These are phyloP conservation scores for Cheiracanthium punctorium DNA, from an alignment of 2,888 invertebrate species.

Conservation along the genomic window DNA sequence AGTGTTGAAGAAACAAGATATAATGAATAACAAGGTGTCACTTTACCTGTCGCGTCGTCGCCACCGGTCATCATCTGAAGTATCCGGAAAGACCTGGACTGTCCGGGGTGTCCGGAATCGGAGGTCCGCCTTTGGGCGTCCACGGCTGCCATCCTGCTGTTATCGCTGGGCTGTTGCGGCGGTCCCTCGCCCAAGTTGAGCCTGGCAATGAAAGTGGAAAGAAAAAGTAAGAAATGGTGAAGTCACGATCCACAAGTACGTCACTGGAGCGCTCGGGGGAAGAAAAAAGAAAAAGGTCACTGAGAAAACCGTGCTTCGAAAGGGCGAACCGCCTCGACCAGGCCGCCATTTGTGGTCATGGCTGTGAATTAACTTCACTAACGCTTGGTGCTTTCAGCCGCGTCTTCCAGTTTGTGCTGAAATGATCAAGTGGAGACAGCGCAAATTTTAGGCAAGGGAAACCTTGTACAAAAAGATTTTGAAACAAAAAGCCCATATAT, in stretches of 20 bases:
- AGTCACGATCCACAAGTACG: constrained; percentile 6
- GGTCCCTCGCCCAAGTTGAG: constrained; percentile 52
- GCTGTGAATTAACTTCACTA: too few relatives aligned
- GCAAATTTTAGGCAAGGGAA: too few relatives aligned
- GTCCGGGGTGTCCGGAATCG: constrained; percentile 75
- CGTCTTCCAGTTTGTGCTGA: too few relatives aligned
- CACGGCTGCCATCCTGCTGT: constrained; percentile 55
- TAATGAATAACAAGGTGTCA: not conserved
- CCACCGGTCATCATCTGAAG: constrained; percentile 85
- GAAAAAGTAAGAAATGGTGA: not conserved
- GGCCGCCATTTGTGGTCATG: constrained; percentile 34
- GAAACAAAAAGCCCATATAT: too few relatives aligned
- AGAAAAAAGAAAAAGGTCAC: constrained; percentile 57
- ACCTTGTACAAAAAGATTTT: too few relatives aligned
- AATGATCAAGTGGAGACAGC: too few relatives aligned
- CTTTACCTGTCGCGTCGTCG: constrained; percentile 62
- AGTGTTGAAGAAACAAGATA: too few relatives aligned
- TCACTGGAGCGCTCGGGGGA: constrained; percentile 21
- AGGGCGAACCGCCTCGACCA: not conserved
- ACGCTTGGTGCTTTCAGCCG: too few relatives aligned
- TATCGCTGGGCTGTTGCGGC: constrained; percentile 19
- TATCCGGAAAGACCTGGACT: constrained; percentile 87
- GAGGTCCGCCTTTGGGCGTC: constrained; percentile 36
- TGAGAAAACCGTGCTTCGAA: not conserved
- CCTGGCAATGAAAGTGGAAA: constrained; percentile 20